Evolutionary conservation across 2,113 vertebrate species (phyloP).

Genomic region (Tinamus guttatus): DNA sequence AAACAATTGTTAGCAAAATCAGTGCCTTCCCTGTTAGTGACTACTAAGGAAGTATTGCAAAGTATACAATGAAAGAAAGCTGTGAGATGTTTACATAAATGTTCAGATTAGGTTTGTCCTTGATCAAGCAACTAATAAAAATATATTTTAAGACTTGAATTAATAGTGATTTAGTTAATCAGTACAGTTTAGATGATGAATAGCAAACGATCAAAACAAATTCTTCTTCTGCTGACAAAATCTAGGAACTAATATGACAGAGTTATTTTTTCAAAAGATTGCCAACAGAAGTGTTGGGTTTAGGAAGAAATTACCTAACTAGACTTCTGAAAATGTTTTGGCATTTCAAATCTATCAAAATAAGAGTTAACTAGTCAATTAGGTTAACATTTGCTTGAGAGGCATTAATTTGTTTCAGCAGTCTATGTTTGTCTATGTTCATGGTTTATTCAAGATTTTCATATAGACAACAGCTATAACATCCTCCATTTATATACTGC

Average conservation of each 20-base stretch:
- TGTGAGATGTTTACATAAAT: background rate
- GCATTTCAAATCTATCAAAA: background rate
- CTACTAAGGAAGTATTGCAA: background rate
- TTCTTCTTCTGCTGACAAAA: background rate
- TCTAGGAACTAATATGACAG: background rate
- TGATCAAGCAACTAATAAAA: background rate
- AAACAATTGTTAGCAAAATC: background rate
- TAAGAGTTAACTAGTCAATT: background rate
- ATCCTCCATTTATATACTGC: background rate
- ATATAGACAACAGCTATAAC: background rate
- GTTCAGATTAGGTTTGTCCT: background rate
- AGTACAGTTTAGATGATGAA: background rate
- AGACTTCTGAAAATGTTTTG: background rate
- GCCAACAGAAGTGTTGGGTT: background rate
- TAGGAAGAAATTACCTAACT: background rate
- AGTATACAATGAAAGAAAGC: background rate
- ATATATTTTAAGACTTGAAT: background rate
- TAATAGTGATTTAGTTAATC: background rate
- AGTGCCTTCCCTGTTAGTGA: background rate
- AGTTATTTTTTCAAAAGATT: background rate
- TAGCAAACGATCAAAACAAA: background rate
- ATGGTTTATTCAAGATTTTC: background rate
- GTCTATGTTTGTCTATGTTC: background rate
- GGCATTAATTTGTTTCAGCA: background rate
- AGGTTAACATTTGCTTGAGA: background rate